Conservation (phyloP, 1,140 invertebrate genomes). For the Nasonia vitripennis region DNA sequence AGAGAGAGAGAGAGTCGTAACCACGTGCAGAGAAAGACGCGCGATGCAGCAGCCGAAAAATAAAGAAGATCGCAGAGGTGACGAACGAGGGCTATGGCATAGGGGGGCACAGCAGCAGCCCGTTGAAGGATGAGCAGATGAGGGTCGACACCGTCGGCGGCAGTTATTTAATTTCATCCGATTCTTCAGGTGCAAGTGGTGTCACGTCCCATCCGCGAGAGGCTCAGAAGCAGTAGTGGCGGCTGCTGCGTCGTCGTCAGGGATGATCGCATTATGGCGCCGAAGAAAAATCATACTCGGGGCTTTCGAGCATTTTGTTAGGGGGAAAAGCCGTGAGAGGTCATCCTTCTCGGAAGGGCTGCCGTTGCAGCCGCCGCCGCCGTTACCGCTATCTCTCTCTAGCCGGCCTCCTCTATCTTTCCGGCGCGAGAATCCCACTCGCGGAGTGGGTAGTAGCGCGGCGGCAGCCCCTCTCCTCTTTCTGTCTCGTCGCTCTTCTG, state of each 20-base stretch:
- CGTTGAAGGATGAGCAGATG: slow-evolving; percentile 15
- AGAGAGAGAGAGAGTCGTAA: no score
- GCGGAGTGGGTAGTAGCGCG: not conserved
- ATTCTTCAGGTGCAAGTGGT: slow-evolving; percentile 47
- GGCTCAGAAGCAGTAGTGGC: not conserved
- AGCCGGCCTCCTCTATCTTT: slow-evolving; percentile 37
- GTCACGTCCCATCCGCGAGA: slow-evolving; percentile 37
- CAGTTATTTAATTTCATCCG: slow-evolving; percentile 50
- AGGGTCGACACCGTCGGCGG: not conserved
- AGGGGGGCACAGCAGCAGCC: no score
- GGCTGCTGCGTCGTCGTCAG: not conserved
- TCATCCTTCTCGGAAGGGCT: slow-evolving; percentile 34
- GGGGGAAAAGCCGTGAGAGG: slow-evolving; percentile 27
- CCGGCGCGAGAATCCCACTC: slow-evolving; percentile 49
- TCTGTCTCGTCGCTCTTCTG: slow-evolving; percentile 55
- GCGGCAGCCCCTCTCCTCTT: slow-evolving; percentile 43
- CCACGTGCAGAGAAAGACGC: not conserved
- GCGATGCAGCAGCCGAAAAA: not conserved
- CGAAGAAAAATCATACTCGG: slow-evolving; percentile 52
- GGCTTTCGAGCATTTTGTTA: slow-evolving; percentile 50
- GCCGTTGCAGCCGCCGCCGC: not conserved
- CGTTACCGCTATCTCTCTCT: slow-evolving; percentile 37
- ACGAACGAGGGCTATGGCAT: not conserved
- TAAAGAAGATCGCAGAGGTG: not conserved
- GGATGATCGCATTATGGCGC: slow-evolving; percentile 49